A percentile compares a stretch with the other conserved stretches of the same genome.
These are phyloP conservation scores for Rana temporaria DNA, from an alignment of 2,113 vertebrate genomes.

Conservation along the genomic window DNA sequence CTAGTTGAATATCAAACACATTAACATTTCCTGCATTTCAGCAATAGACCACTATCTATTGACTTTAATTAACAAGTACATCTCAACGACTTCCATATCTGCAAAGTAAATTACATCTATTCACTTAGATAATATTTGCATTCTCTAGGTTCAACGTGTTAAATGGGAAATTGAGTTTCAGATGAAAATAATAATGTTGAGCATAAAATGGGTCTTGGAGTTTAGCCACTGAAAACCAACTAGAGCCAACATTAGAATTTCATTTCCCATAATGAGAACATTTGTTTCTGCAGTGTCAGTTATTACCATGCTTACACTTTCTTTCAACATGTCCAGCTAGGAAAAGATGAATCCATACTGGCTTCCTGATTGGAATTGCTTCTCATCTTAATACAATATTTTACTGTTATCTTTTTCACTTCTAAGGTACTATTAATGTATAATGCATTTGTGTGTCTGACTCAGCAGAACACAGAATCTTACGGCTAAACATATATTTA, in stretches of 20 bases:
- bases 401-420: not conserved
- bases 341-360: not conserved
- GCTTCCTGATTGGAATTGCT: not conserved
- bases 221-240: not conserved
- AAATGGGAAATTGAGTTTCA: not conserved
- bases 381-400: not conserved
- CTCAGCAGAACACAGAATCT: not conserved
- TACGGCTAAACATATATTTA: no score
- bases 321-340: not conserved
- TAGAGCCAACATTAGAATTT: not conserved
- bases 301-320: slow-evolving; percentile 20
- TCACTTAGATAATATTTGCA: no score
- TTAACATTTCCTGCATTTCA: not conserved
- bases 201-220: not conserved
- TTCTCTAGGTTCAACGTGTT: not conserved
- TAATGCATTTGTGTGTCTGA: not conserved
- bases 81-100: not conserved
- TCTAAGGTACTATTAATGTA: not conserved
- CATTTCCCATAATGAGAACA: slow-evolving; percentile 38
- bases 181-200: slow-evolving; percentile 1
- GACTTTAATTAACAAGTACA: not conserved
- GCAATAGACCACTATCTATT: no score
- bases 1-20: fast-evolving
- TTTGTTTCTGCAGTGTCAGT: slow-evolving; percentile 25
- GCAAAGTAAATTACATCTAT: no score